Conservation (phyloP, 1,140 invertebrate species). For the Dinoponera quadriceps region DNA sequence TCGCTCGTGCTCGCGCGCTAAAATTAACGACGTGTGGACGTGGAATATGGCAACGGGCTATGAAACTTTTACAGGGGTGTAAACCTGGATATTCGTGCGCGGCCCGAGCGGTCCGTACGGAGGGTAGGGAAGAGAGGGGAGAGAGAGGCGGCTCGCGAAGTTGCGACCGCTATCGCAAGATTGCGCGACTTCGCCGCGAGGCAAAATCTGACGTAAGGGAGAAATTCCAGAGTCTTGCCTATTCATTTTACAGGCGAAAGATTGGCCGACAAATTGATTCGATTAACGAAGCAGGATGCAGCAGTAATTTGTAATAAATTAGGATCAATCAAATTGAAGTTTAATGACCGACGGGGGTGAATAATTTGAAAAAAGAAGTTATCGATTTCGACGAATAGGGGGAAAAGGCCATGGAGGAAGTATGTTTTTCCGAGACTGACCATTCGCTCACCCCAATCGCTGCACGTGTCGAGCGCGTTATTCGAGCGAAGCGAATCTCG, state of each 20-base stretch:
- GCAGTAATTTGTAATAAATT: too few species aligned
- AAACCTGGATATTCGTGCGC: conserved; percentile 70
- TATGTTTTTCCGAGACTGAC: too few species aligned
- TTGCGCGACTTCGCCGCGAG: neutral
- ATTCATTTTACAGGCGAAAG: neutral
- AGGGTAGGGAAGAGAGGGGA: neutral
- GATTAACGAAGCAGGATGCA: neutral
- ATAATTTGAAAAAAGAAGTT: too few species aligned
- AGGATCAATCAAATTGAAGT: too few species aligned
- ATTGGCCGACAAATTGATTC: neutral
- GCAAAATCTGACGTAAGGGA: neutral
- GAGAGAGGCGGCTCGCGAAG: conserved; percentile 50
- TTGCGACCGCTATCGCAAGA: conserved; percentile 51
- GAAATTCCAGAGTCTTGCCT: neutral
- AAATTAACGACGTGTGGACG: conserved; percentile 76
- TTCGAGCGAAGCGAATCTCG: conserved; percentile 78
- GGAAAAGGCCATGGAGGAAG: neutral
- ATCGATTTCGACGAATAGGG: too few species aligned
- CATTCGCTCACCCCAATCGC: neutral
- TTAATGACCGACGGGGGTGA: neutral
- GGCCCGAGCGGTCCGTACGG: neutral
- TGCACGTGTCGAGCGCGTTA: conserved; percentile 58
- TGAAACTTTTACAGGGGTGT: conserved; percentile 75
- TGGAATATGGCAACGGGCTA: conserved; percentile 73
- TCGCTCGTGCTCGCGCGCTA: conserved; percentile 65